phyloP scores from a whole-genome alignment of 2,888 invertebrate species.

The Rhamphomyia laevipes region DNA sequence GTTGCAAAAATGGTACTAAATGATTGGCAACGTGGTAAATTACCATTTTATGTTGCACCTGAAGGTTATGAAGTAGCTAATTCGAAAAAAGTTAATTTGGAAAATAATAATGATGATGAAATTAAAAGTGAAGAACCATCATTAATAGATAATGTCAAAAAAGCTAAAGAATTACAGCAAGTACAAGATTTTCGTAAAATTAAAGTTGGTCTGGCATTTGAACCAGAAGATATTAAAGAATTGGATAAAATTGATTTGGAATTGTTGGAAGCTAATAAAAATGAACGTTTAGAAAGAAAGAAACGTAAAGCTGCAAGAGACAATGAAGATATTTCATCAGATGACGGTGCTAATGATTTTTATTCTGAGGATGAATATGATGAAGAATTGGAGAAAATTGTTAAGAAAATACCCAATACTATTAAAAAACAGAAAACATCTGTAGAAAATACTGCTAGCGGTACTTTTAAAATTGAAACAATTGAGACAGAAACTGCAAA shows the following conservation, averaged over 20 bases:
- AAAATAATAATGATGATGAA: constrained; percentile 21
- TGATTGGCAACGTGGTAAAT: constrained; percentile 96
- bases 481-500: constrained; percentile 19
- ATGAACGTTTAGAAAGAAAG: constrained; percentile 28
- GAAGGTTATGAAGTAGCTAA: constrained; percentile 65
- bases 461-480: constrained; percentile 44
- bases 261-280: constrained; percentile 42
- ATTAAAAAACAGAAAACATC: constrained; percentile 38
- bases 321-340: constrained; percentile 41
- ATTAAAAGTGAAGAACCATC: constrained; percentile 29
- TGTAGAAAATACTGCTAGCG: constrained; percentile 42
- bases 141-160: constrained; percentile 38
- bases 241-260: constrained; percentile 43
- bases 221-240: constrained; percentile 43
- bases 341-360: constrained; percentile 53
- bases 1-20: constrained; percentile 92
- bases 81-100: constrained; percentile 31
- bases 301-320: constrained; percentile 27
- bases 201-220: constrained; percentile 58
- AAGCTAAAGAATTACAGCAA: constrained; percentile 35
- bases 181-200: constrained; percentile 78
- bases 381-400: constrained; percentile 35
- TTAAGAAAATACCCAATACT: constrained; percentile 33
- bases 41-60: constrained; percentile 88
- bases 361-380: constrained; percentile 53